Conservation (phyloP, 2,113 vertebrate species). For the Morone chrysops region DNA sequence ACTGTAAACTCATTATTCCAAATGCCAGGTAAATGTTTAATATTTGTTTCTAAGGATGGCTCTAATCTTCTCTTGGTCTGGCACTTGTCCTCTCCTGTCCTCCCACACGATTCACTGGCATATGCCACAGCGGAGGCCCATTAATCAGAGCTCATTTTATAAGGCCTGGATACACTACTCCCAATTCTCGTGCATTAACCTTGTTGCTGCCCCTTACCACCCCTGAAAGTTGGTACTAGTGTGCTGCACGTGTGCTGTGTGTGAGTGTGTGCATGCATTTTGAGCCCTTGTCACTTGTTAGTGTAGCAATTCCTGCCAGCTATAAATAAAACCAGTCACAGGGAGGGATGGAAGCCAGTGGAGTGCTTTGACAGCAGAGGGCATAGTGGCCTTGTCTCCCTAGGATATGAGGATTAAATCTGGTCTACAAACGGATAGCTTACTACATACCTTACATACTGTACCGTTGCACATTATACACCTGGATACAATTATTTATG, state of each 20-base stretch:
- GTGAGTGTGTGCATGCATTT: conserved; percentile 36
- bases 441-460: background rate
- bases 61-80: conserved; percentile 36
- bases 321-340: conserved; percentile 83
- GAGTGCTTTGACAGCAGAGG: conserved; percentile 83
- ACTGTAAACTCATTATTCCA: conserved; percentile 1
- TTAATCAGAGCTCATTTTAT: conserved; percentile 76
- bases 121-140: conserved; percentile 76
- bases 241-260: conserved; percentile 28
- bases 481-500: background rate
- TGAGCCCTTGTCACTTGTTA: conserved; percentile 73
- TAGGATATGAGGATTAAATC: conserved; percentile 72
- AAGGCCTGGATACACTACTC: conserved; percentile 53
- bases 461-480: background rate
- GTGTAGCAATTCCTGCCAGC: conserved; percentile 64
- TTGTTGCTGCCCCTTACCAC: conserved; percentile 66
- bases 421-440: conserved; percentile 53
- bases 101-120: conserved; percentile 69
- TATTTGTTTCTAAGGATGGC: conserved; percentile 27
- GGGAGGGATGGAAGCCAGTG: conserved; percentile 78
- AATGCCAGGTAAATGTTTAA: conserved; percentile 26
- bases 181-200: conserved; percentile 66
- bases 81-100: conserved; percentile 42
- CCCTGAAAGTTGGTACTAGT: conserved; percentile 55
- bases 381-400: conserved; percentile 79